phyloP scores from a whole-genome alignment of 2,797 vertebrate species.

The Myripristis jacobus region DNA sequence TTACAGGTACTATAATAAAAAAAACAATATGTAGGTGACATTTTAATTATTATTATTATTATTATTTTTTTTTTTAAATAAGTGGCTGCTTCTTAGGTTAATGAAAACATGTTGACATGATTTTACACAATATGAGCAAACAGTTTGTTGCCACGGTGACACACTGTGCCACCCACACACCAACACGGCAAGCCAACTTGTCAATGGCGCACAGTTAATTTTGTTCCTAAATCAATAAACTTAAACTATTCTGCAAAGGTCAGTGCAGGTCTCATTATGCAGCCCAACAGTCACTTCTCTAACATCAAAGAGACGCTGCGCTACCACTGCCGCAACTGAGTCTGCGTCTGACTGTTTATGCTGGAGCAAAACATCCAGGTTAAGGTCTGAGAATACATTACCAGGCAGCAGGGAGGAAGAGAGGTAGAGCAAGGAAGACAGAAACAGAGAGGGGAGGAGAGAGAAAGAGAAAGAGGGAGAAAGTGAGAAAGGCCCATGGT shows the following conservation, averaged over 20 bases:
- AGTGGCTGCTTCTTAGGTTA: too few species aligned
- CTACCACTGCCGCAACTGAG: not conserved
- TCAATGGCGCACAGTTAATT: constrained; percentile 10
- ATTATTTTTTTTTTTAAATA: too few species aligned
- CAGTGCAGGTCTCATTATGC: constrained; percentile 39
- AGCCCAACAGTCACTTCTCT: constrained; percentile 44
- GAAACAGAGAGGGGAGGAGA: constrained; percentile 6
- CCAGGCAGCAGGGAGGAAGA: not conserved
- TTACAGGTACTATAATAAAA: too few species aligned
- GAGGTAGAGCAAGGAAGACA: not conserved
- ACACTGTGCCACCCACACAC: not conserved
- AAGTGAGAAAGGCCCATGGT: not conserved
- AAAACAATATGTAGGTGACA: too few species aligned
- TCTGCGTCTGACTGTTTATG: constrained; percentile 83
- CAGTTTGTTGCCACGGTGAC: constrained; percentile 41
- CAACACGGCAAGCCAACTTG: not conserved
- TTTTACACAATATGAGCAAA: too few species aligned
- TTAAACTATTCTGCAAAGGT: constrained; percentile 42
- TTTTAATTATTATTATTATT: too few species aligned
- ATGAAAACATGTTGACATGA: too few species aligned
- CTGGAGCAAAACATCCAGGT: constrained; percentile 90
- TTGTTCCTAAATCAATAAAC: constrained; percentile 26
- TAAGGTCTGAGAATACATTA: constrained; percentile 58
- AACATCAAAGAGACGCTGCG: constrained; percentile 46
- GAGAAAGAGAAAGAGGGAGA: not conserved